Evolutionary conservation across 1,140 invertebrate species (phyloP).

Genomic region (Marisa cornuarietis): DNA sequence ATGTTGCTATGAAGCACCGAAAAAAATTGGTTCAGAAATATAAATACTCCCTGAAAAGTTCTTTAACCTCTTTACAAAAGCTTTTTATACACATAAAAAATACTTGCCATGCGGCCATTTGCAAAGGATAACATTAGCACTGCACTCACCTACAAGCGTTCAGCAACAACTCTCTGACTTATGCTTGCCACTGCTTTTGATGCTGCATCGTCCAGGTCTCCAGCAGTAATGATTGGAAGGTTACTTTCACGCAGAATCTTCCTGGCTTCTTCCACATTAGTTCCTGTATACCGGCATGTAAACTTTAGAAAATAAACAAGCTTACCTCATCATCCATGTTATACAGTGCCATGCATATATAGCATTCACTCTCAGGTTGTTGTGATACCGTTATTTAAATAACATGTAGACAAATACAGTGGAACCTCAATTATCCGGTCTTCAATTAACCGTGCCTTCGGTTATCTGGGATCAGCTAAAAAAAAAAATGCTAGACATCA

Average conservation of each 20-base stretch:
- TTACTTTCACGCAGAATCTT: slow-evolving; percentile 83
- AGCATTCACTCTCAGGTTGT: background rate
- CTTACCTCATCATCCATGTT: no score
- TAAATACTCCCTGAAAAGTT: background rate
- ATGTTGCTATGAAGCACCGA: background rate
- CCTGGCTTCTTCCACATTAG: slow-evolving; percentile 77
- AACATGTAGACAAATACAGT: background rate
- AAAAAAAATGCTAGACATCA: no score
- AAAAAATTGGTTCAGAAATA: background rate
- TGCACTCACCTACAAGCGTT: background rate
- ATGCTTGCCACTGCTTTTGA: slow-evolving; percentile 79
- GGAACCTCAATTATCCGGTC: no score
- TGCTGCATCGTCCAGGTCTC: slow-evolving; percentile 90
- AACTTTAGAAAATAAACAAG: background rate
- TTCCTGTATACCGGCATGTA: slow-evolving; percentile 60
- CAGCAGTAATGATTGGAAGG: slow-evolving; percentile 79
- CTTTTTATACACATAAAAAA: background rate
- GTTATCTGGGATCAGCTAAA: no score
- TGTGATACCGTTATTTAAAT: background rate
- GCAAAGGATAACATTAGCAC: background rate
- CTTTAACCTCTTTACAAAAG: background rate
- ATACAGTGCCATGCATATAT: background rate
- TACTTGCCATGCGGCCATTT: background rate
- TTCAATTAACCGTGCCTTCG: no score
- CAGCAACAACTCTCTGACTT: background rate